phyloP scores from a whole-genome alignment of 2,888 invertebrate genomes.

The Cosmorhoe ocellata region DNA sequence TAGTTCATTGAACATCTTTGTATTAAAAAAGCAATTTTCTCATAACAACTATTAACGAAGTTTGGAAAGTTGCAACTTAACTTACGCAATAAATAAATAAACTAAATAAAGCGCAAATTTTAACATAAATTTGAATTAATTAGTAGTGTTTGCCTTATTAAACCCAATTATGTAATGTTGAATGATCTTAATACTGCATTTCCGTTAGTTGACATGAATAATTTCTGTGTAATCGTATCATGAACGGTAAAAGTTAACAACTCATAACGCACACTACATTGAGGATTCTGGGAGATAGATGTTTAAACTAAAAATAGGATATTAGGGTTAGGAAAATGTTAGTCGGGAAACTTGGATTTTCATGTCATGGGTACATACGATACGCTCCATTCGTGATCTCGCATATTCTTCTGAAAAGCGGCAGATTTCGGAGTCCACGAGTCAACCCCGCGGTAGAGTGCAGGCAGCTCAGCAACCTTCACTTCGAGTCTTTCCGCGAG shows the following conservation, averaged over 20 bases:
- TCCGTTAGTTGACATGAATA: background rate
- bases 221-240: slow-evolving; percentile 2
- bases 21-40: no score
- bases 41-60: no score
- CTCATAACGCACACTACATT: slow-evolving; percentile 18
- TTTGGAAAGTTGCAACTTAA: background rate
- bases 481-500: slow-evolving; percentile 78
- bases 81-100: background rate
- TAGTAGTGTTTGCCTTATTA: no score
- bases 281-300: slow-evolving; percentile 4
- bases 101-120: no score
- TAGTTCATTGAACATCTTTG: no score
- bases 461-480: slow-evolving; percentile 83
- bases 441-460: slow-evolving; percentile 86
- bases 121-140: no score
- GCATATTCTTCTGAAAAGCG: slow-evolving; percentile 81
- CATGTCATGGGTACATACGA: slow-evolving; percentile 70
- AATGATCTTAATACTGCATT: background rate
- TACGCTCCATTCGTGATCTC: slow-evolving; percentile 82
- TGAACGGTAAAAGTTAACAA: background rate
- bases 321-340: slow-evolving; percentile 39
- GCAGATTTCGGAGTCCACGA: slow-evolving; percentile 90
- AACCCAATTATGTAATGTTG: background rate
- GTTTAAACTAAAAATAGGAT: slow-evolving; percentile 7
- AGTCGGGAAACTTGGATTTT: slow-evolving; percentile 40